Conservation (phyloP, 1,140 invertebrate genomes). For the Caerostris extrusa region DNA sequence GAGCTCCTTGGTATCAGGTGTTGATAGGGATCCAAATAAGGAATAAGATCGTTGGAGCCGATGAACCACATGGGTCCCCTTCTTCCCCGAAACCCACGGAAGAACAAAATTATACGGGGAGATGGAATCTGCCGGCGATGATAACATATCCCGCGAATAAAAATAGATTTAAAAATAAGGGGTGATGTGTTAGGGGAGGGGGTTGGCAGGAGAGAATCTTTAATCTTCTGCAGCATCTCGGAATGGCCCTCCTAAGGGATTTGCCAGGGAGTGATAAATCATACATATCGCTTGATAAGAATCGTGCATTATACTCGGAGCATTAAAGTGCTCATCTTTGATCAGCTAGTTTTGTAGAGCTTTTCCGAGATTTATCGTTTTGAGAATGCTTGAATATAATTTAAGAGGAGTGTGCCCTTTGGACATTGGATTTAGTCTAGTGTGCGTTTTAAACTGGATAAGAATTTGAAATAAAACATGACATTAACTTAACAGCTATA, state of each 20-base stretch:
- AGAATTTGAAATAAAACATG: no score
- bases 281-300: slow-evolving; percentile 65
- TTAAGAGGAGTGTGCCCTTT: no score
- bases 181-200: not conserved
- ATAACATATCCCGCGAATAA: slow-evolving; percentile 64
- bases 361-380: not conserved
- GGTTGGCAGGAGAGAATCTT: slow-evolving; percentile 2
- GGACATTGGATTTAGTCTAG: no score
- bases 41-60: slow-evolving; percentile 60
- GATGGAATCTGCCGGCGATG: slow-evolving; percentile 72
- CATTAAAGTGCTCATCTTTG: slow-evolving; percentile 5
- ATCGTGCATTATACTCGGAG: slow-evolving; percentile 42
- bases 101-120: slow-evolving; percentile 74
- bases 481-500: no score
- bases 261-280: slow-evolving; percentile 48
- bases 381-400: no score
- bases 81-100: slow-evolving; percentile 18
- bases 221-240: slow-evolving; percentile 52
- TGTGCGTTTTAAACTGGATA: no score
- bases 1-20: slow-evolving; percentile 61
- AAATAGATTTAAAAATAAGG: slow-evolving; percentile 47
- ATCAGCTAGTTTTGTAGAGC: not conserved
- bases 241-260: slow-evolving; percentile 48
- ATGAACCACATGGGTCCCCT: slow-evolving; percentile 73
- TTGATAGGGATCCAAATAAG: slow-evolving; percentile 70